Percentiles rank a stretch among this genome's conserved stretches.
Evolutionary conservation across 2,797 vertebrate species (phyloP).

Genomic region (Percopsis omiscomaycus): DNA sequence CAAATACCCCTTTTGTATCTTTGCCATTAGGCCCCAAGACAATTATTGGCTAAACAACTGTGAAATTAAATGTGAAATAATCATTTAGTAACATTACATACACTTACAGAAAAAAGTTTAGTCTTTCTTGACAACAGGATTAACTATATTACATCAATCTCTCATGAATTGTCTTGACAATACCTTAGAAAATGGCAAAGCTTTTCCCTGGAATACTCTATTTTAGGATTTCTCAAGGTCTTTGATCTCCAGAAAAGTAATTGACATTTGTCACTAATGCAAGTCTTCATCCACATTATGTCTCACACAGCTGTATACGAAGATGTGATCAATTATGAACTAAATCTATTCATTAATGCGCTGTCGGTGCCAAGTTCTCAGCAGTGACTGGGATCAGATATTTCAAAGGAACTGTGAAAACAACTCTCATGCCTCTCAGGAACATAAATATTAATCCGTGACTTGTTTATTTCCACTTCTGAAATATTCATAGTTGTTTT

Average conservation of each 20-base stretch:
- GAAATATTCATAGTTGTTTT: conserved; percentile 80
- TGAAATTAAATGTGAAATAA: background rate
- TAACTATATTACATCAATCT: background rate
- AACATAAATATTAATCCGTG: conserved; percentile 78
- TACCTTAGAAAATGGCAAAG: conserved; percentile 19
- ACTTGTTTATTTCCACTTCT: conserved; percentile 76
- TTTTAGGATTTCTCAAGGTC: conserved; percentile 10
- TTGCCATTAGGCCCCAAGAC: background rate
- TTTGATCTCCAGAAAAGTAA: conserved; percentile 54
- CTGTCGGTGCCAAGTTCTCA: conserved; percentile 51
- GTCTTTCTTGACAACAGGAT: too few relatives aligned
- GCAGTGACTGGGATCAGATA: conserved; percentile 62
- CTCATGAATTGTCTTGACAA: conserved; percentile 9
- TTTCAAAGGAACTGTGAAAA: conserved; percentile 69
- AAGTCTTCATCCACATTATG: conserved; percentile 12
- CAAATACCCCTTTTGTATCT: background rate
- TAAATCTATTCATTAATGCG: conserved; percentile 66
- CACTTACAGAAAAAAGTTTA: too few relatives aligned
- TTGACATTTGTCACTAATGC: conserved; percentile 25
- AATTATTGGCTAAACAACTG: background rate
- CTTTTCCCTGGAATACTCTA: conserved; percentile 21
- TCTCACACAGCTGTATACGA: conserved; percentile 34
- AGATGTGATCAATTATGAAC: conserved; percentile 67
- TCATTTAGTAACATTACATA: too few relatives aligned
- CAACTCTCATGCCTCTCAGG: conserved; percentile 62